Evolutionary conservation across 2,113 vertebrate genomes (phyloP), one percentile per base, ranked within the genome.

Genomic region (Delphinus delphis): DNA sequence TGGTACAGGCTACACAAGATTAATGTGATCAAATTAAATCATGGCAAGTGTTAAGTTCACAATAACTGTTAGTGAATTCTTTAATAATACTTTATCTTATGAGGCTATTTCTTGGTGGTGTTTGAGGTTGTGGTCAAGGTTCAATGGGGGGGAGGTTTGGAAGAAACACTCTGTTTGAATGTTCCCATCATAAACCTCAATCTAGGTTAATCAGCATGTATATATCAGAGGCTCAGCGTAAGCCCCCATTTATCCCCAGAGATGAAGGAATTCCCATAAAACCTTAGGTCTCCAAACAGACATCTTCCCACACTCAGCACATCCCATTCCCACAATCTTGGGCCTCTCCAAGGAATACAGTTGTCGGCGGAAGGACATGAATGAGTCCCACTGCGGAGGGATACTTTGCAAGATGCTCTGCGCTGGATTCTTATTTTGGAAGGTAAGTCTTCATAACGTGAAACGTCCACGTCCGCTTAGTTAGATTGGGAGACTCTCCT

Each of bases 231-330:
- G 21, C 65, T 77, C 80, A 0, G 50, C 0, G 0, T 31, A 44
- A 63, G 68, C 50, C 11, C 1, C 62, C 83, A 14, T 70, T 15
- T 85, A 50, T 95, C 89, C 86, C 95, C 47, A 86, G 95, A 88
- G 96, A 96, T 58, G 71, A 38, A 47, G 53, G 81, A 93, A 70
- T 97, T 97, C 96, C 88, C 96, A 80, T 50, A 73, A 76, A 97
- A 47, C 71, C 47, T 31, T 81, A 31, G 55, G 41, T 67, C 73
- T 95, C 88, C 85, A 63, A 92, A 20, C 38, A 65, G 15, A 71
- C 60, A 10, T 89, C 96, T 97, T 97, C 96, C 95, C 97, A 97
- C 96, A 90, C 88, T 95, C 91, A 25, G 21, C 81, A 50, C 6
- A 6, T 47, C 84, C 11, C 60, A 76, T 96, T 96, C 93, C 91